Percentiles rank a stretch among this genome's conserved stretches.
These are phyloP conservation scores for Onychostoma macrolepis DNA, from an alignment of 2,113 vertebrate species.

Conservation along the genomic window DNA sequence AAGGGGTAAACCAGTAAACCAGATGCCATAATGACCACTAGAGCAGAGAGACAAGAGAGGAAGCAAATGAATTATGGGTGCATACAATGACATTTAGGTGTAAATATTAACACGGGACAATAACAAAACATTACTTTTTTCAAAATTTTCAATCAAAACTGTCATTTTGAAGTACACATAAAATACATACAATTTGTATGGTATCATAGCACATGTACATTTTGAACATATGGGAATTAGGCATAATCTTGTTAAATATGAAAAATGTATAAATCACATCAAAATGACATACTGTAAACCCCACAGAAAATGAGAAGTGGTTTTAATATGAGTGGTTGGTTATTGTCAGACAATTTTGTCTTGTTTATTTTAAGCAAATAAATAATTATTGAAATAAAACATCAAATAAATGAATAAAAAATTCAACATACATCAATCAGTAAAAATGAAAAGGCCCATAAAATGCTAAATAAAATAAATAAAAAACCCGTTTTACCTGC, in stretches of 20 bases:
- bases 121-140: neutral
- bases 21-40: constrained; percentile 92
- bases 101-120: neutral
- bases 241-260: neutral
- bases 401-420: neutral
- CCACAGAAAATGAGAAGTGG: neutral
- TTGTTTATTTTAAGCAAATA: neutral
- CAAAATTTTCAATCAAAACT: neutral
- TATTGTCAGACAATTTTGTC: neutral
- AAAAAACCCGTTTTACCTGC: neutral
- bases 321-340: neutral
- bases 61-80: neutral
- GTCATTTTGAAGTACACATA: neutral
- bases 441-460: neutral
- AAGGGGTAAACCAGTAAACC: constrained; percentile 92
- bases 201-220: neutral
- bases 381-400: neutral
- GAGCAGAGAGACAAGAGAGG: constrained; percentile 59
- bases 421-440: neutral
- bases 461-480: neutral
- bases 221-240: neutral
- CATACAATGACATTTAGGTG: neutral
- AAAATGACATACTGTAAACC: neutral
- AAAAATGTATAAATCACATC: neutral
- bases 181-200: neutral